phyloP scores from a whole-genome alignment of 2,888 invertebrate genomes.

The Drosophila heteroneura region DNA sequence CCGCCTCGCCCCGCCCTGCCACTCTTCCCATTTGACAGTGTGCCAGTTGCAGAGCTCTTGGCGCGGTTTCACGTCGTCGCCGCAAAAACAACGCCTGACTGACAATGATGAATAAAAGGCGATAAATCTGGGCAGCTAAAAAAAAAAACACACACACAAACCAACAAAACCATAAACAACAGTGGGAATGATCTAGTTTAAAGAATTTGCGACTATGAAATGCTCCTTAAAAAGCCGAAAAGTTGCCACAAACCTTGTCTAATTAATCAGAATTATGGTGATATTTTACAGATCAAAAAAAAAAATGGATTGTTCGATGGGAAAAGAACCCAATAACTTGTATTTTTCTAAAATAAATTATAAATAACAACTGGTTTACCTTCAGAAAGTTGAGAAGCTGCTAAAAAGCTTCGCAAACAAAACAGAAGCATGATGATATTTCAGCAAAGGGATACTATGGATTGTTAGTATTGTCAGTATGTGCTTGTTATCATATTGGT shows the following conservation, averaged over 20 bases:
- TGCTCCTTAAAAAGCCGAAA: background rate
- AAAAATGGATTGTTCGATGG: background rate
- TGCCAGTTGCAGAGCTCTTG: conserved; percentile 28
- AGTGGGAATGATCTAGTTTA: background rate
- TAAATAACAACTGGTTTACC: background rate
- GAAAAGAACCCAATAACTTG: background rate
- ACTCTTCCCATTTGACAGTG: conserved; percentile 8
- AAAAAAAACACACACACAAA: conserved; percentile 3
- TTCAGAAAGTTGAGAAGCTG: background rate
- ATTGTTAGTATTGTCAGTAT: background rate
- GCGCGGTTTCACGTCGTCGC: conserved; percentile 74
- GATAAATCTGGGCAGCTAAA: conserved; percentile 70
- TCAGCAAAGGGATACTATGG: background rate
- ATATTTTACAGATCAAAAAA: background rate
- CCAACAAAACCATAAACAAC: conserved; percentile 22
- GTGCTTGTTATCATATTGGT: background rate
- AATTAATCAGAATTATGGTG: background rate
- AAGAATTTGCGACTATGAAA: background rate
- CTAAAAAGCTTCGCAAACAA: background rate
- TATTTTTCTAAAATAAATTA: too few species aligned
- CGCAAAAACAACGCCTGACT: conserved; percentile 70
- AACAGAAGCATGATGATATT: background rate
- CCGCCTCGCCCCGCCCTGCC: too few species aligned
- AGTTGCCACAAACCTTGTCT: background rate
- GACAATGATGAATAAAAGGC: conserved; percentile 81